Conservation (phyloP, 2,113 vertebrate species). For the Archilochus colubris region DNA sequence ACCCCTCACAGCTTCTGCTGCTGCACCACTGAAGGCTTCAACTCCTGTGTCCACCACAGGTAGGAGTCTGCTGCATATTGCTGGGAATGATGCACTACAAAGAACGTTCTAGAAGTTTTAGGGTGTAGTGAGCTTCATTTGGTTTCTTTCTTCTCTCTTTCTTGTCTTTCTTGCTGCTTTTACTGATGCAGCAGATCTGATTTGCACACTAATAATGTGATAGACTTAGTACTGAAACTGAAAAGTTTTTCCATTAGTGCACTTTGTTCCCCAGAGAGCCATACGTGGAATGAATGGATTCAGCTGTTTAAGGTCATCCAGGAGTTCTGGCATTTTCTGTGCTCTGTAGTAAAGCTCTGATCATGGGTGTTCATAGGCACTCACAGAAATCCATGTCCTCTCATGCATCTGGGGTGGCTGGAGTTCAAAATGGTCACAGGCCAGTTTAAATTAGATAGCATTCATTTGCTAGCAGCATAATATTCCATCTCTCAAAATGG, state of each 20-base stretch:
- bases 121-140: not conserved
- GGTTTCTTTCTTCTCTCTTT: not conserved
- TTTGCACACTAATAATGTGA: not conserved
- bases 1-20: not conserved
- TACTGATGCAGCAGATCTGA: not conserved
- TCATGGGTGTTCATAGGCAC: not conserved
- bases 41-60: slow-evolving; percentile 31
- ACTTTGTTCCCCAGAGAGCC: not conserved
- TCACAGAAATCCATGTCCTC: not conserved
- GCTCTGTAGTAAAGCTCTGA: not conserved
- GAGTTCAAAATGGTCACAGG: not conserved
- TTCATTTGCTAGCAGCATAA: not conserved
- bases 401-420: not conserved
- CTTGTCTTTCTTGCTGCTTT: not conserved
- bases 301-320: not conserved
- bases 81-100: not conserved
- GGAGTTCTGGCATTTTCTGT: not conserved
- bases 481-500: not conserved
- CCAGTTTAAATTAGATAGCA: not conserved
- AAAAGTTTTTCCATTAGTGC: not conserved
- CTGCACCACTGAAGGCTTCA: slow-evolving; percentile 49
- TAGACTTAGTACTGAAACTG: not conserved
- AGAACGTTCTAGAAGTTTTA: not conserved
- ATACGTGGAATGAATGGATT: not conserved
- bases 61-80: not conserved